phyloP scores from a whole-genome alignment of 2,797 vertebrate genomes.

The Hippoglossus hippoglossus region DNA sequence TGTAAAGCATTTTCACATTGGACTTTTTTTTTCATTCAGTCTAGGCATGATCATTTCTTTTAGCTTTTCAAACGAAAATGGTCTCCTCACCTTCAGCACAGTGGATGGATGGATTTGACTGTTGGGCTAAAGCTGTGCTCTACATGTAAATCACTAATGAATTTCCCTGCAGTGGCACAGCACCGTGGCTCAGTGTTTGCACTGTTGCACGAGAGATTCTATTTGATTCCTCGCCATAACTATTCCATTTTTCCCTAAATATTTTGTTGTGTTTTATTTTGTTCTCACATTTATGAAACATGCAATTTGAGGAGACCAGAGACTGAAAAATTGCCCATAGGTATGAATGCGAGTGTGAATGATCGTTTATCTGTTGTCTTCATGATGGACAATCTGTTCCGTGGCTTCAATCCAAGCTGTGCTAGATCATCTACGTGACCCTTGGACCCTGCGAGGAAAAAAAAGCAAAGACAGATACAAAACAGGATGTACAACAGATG shows the following conservation, averaged over 20 bases:
- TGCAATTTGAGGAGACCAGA: neutral
- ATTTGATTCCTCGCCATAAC: slow-evolving; percentile 17
- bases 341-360: slow-evolving; percentile 27
- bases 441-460: slow-evolving; percentile 9
- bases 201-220: neutral
- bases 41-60: neutral
- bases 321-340: slow-evolving; percentile 6
- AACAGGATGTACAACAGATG: slow-evolving; percentile 7
- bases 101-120: neutral
- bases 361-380: neutral
- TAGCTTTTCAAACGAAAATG: slow-evolving; percentile 8
- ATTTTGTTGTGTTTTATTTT: slow-evolving; percentile 21
- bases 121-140: slow-evolving; percentile 11
- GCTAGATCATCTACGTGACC: slow-evolving; percentile 1
- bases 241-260: neutral
- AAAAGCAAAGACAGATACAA: neutral
- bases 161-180: slow-evolving; percentile 22
- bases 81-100: slow-evolving; percentile 16
- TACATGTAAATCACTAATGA: slow-evolving; percentile 25
- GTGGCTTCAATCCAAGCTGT: neutral
- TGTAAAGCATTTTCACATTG: neutral
- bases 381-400: neutral
- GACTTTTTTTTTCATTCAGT: too few species aligned
- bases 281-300: slow-evolving; percentile 10
- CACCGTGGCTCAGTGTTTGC: neutral